Conservation (phyloP, 2,888 invertebrate genomes). For the Aleiodes leptofemur region DNA sequence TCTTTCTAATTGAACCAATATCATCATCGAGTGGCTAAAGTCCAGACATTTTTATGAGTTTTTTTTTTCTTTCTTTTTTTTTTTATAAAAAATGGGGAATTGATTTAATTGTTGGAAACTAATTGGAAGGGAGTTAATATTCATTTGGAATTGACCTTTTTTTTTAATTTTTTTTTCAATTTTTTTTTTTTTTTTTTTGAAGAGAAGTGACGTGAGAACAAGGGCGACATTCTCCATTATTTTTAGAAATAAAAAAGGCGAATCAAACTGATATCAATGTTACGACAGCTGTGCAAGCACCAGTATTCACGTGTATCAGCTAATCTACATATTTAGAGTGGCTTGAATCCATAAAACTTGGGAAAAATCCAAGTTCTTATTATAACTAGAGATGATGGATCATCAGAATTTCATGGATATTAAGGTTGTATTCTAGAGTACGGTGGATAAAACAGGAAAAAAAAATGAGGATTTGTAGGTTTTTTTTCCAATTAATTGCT, state of each 20-base stretch:
- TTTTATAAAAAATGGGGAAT: background rate
- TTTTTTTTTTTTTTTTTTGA: no score
- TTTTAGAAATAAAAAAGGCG: slow-evolving; percentile 49
- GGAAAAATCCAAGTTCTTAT: background rate
- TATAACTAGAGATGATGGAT: background rate
- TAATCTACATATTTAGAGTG: slow-evolving; percentile 18
- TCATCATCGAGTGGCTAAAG: background rate
- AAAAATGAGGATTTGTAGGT: no score
- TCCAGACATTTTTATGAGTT: slow-evolving; percentile 32
- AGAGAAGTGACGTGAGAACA: no score
- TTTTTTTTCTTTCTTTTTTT: slow-evolving; percentile 38
- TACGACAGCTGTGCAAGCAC: slow-evolving; percentile 66
- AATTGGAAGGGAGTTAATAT: background rate
- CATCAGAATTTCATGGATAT: no score
- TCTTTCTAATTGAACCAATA: slow-evolving; percentile 3
- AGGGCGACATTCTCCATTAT: background rate
- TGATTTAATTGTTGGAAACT: background rate
- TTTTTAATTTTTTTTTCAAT: no score
- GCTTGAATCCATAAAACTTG: background rate
- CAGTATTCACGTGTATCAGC: slow-evolving; percentile 14
- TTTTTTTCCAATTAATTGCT: no score
- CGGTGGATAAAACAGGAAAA: no score
- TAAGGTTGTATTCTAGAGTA: no score
- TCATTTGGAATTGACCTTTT: no score
- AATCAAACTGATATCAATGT: slow-evolving; percentile 56